These are phyloP conservation scores for Pollenia amentaria DNA, from an alignment of 2,888 invertebrate genomes.

Conservation along the genomic window DNA sequence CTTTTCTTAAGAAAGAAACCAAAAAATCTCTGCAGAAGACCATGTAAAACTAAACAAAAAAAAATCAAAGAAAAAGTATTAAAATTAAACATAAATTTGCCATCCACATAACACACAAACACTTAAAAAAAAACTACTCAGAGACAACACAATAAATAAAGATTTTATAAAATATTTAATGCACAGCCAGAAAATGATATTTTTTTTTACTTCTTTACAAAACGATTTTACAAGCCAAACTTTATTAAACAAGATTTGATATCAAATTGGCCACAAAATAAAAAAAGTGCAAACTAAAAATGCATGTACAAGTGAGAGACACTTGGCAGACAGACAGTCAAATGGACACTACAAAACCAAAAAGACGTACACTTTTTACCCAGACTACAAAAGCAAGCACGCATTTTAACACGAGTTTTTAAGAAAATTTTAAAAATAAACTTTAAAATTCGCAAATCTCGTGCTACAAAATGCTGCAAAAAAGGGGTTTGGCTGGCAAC, in stretches of 20 bases:
- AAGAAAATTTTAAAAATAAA: slow-evolving; percentile 67
- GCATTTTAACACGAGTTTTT: slow-evolving; percentile 68
- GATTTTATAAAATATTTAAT: slow-evolving; percentile 30
- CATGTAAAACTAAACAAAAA: slow-evolving; percentile 33
- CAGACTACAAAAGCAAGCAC: slow-evolving; percentile 36
- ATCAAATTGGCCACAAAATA: slow-evolving; percentile 65
- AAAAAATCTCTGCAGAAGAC: slow-evolving; percentile 1
- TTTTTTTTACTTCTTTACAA: slow-evolving; percentile 45
- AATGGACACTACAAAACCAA: slow-evolving; percentile 22
- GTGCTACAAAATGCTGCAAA: slow-evolving; percentile 65
- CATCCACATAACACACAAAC: slow-evolving; percentile 49
- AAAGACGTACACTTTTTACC: slow-evolving; percentile 18
- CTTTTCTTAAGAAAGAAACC: slow-evolving; percentile 33
- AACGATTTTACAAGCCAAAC: slow-evolving; percentile 52
- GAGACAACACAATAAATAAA: slow-evolving; percentile 51
- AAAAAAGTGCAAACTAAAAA: not conserved
- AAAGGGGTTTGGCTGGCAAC: slow-evolving; percentile 46
- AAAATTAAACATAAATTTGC: slow-evolving; percentile 58
- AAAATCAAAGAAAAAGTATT: slow-evolving; percentile 7
- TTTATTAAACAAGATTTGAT: slow-evolving; percentile 64
- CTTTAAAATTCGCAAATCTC: slow-evolving; percentile 68
- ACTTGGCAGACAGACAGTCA: slow-evolving; percentile 36
- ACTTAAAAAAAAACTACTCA: slow-evolving; percentile 48
- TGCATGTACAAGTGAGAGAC: slow-evolving; percentile 40
- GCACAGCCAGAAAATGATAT: slow-evolving; percentile 31